Percentiles rank a stretch among this genome's conserved stretches.
Conservation (phyloP, 92 coral and sea anemone species). For the Metridium senile region DNA sequence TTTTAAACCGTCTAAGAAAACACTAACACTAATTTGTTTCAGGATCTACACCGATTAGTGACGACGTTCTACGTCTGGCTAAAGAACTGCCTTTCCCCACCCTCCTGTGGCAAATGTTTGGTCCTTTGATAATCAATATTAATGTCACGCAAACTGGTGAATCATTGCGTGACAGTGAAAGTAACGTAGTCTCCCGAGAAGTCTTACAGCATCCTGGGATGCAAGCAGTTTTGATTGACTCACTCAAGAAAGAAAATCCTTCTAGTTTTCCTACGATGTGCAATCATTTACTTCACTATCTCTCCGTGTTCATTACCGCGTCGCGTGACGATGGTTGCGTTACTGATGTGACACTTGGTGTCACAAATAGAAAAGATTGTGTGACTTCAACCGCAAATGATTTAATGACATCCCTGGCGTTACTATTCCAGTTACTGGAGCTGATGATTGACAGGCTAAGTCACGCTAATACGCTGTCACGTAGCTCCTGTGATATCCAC, state of each 20-base stretch:
- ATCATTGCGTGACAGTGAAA: neutral
- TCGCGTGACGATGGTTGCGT: neutral
- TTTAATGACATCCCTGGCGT: neutral
- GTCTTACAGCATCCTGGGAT: slow-evolving; percentile 30
- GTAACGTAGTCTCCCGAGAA: neutral
- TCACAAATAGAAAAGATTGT: neutral
- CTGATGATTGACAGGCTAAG: slow-evolving; percentile 3
- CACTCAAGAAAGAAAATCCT: slow-evolving; percentile 38
- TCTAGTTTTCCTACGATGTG: slow-evolving; percentile 5
- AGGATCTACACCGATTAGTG: slow-evolving; percentile 5
- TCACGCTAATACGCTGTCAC: neutral
- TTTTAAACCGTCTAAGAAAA: no score
- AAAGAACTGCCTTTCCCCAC: slow-evolving; percentile 55
- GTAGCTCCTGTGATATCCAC: neutral
- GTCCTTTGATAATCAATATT: slow-evolving; percentile 22
- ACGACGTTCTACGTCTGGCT: slow-evolving; percentile 32
- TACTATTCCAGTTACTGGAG: slow-evolving; percentile 22
- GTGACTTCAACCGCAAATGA: neutral
- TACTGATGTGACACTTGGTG: neutral
- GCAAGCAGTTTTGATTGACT: slow-evolving; percentile 30
- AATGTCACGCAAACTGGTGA: neutral
- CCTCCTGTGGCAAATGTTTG: slow-evolving; percentile 62
- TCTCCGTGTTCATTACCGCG: slow-evolving; percentile 8
- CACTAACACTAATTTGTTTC: neutral
- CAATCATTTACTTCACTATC: slow-evolving; percentile 36